Percentiles rank a stretch among this genome's conserved stretches.
Evolutionary conservation across 2,888 invertebrate species (phyloP).

Genomic region (Sylvicola cinctus): DNA sequence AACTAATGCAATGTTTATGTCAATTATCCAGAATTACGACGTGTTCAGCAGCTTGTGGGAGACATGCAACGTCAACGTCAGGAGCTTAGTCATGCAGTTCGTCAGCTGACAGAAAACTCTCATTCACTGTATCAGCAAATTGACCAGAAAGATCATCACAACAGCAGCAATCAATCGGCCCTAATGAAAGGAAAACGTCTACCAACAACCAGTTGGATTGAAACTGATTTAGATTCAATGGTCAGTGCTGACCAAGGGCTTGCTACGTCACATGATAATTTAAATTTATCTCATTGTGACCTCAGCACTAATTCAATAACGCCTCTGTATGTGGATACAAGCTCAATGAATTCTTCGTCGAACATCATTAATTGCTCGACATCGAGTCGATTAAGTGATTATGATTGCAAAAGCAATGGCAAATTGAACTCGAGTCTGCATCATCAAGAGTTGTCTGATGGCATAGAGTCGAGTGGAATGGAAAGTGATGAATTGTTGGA

Average conservation of each 20-base stretch:
- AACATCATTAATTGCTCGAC: constrained; percentile 12
- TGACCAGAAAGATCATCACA: constrained; percentile 22
- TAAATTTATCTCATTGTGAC: constrained; percentile 5
- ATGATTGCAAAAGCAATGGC: constrained; percentile 6
- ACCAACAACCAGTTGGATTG: constrained; percentile 53
- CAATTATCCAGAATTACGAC: constrained; percentile 39
- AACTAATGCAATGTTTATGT: constrained; percentile 1
- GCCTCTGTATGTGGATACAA: constrained; percentile 52
- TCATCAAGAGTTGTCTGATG: constrained; percentile 19
- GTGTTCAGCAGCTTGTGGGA: constrained; percentile 66
- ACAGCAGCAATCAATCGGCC: constrained; percentile 9
- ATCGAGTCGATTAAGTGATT: constrained; percentile 17
- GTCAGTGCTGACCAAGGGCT: constrained; percentile 46
- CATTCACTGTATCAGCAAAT: constrained; percentile 44
- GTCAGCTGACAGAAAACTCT: constrained; percentile 64
- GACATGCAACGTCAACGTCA: constrained; percentile 71
- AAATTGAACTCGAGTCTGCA: constrained; percentile 3
- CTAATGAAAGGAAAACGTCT: constrained; percentile 27
- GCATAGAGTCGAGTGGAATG: constrained; percentile 20
- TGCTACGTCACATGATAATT: constrained; percentile 15
- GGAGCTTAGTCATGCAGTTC: constrained; percentile 67
- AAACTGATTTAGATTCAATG: constrained; percentile 76
- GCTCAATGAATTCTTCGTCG: constrained; percentile 10
- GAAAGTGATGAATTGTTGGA: constrained; percentile 24
- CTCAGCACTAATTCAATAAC: constrained; percentile 23